A percentile compares a stretch with the other conserved stretches of the same genome.
Conservation (phyloP, 2,797 vertebrate genomes). For the Pitangus sulphuratus region DNA sequence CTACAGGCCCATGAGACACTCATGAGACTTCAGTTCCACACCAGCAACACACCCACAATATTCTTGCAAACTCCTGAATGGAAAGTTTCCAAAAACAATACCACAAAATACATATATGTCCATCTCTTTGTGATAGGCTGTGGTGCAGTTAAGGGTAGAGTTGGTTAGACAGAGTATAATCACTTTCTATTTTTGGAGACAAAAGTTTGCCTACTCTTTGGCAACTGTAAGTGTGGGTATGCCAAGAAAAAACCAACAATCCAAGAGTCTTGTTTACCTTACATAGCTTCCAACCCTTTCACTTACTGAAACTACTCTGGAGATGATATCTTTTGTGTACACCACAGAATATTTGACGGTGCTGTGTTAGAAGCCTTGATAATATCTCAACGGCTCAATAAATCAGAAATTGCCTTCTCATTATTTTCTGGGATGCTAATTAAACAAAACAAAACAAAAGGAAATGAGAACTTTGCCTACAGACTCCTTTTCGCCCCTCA, state of each 20-base stretch:
- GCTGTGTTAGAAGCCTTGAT: slow-evolving; percentile 33
- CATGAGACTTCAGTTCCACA: neutral
- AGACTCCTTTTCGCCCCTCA: neutral
- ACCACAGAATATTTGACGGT: neutral
- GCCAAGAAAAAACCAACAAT: slow-evolving; percentile 31
- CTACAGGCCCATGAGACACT: neutral
- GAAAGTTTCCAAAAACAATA: slow-evolving; percentile 69
- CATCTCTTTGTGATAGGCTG: slow-evolving; percentile 46
- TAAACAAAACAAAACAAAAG: slow-evolving; percentile 5
- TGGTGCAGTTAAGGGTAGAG: slow-evolving; percentile 58
- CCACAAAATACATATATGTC: slow-evolving; percentile 64
- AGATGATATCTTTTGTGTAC: slow-evolving; percentile 24
- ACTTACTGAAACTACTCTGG: slow-evolving; percentile 52
- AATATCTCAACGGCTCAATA: slow-evolving; percentile 16
- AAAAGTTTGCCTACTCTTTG: slow-evolving; percentile 62
- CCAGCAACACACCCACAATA: slow-evolving; percentile 22
- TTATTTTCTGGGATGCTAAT: slow-evolving; percentile 7
- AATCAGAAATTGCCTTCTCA: slow-evolving; percentile 16
- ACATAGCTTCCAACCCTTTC: slow-evolving; percentile 31
- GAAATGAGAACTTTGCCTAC: neutral
- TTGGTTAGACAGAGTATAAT: slow-evolving; percentile 74
- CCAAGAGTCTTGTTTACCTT: slow-evolving; percentile 38
- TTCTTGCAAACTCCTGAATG: slow-evolving; percentile 51
- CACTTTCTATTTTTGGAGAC: slow-evolving; percentile 77
- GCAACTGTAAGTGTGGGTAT: slow-evolving; percentile 42